Evolutionary conservation across 2,113 vertebrate species (phyloP).

Genomic region (Pterophyllum scalare): DNA sequence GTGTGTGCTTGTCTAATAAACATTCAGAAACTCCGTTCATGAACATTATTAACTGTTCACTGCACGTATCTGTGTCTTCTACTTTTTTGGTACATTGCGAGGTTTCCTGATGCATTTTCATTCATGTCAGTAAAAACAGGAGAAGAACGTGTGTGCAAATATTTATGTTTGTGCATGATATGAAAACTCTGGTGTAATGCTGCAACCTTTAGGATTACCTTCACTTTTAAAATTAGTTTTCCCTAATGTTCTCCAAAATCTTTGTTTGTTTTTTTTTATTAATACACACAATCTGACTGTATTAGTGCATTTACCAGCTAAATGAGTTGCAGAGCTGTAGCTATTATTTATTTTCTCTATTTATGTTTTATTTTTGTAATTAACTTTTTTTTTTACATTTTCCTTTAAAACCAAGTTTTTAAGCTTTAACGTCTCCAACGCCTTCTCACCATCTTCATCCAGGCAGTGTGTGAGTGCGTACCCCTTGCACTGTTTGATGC

Average conservation of each 20-base stretch:
- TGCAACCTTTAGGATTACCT: not conserved
- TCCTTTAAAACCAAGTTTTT: not conserved
- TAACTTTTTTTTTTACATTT: not conserved
- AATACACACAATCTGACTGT: not conserved
- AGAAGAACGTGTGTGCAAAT: not conserved
- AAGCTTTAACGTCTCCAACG: not conserved
- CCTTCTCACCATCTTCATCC: not conserved
- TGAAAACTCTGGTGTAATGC: not conserved
- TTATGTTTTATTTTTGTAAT: not conserved
- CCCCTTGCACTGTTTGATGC: conserved; percentile 87
- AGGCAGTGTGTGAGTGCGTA: conserved; percentile 91
- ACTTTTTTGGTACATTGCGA: not conserved
- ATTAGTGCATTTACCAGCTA: not conserved
- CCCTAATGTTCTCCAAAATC: not conserved
- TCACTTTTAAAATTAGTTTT: not conserved
- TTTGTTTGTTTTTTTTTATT: too few relatives aligned
- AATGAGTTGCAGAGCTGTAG: not conserved
- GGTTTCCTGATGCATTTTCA: not conserved
- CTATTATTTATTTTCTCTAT: not conserved
- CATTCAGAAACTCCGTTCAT: not conserved
- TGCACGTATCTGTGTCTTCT: not conserved
- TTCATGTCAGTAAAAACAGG: not conserved
- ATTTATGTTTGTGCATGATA: not conserved
- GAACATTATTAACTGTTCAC: not conserved
- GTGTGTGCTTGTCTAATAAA: not conserved